Base-by-base conservation (phyloP, 1,140 invertebrate genomes). In the Zaprionus ghesquierei region DNA sequence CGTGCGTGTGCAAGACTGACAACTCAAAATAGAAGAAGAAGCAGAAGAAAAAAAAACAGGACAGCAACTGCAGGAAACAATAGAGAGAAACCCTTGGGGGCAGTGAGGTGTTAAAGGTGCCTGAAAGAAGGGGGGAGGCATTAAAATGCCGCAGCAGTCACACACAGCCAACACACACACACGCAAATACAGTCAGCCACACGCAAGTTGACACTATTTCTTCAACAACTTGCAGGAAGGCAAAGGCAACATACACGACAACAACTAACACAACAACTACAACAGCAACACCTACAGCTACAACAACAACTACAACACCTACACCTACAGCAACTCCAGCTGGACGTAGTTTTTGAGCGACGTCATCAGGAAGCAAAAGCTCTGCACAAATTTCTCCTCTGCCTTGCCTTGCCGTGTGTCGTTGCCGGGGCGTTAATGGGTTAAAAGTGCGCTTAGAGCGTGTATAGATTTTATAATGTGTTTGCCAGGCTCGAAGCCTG, bases 391-490 rank as follows among this genome's bases (percentile, higher is more conserved):
- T 33, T 77, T 41, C 35, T 12, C 31, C 35, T 38, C n/a, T 15
- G 35, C n/a, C 35, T 41, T 6, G 5, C 12, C 4, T 35, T 13
- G 33, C 12, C 35, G 2, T n/a, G 35, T n/a, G 13, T 68, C 71
- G 71, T 71, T 38, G 29, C 23, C 29, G 29, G 77, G 75, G 81
- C 81, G 81, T 86, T 86, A 86, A 86, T 86, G 81, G 82, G 81
- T 86, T 86, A 86, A 86, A 87, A 86, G 81, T 86, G 81, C 81
- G 81, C 81, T 87, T 75, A 71, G 71, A 87, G 78, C 81, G 75
- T 81, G 81, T 86, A 86, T 86, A 86, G 81, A 86, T 86, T 86
- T 87, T 78, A 69, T 86, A 86, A 86, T 86, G 82, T 86, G 82
- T 86, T 86, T 86, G 81, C 81, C 51, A 69, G 18, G 20, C 70